Conservation (phyloP, 2,797 vertebrate species). For the Arctocebus calabarensis region DNA sequence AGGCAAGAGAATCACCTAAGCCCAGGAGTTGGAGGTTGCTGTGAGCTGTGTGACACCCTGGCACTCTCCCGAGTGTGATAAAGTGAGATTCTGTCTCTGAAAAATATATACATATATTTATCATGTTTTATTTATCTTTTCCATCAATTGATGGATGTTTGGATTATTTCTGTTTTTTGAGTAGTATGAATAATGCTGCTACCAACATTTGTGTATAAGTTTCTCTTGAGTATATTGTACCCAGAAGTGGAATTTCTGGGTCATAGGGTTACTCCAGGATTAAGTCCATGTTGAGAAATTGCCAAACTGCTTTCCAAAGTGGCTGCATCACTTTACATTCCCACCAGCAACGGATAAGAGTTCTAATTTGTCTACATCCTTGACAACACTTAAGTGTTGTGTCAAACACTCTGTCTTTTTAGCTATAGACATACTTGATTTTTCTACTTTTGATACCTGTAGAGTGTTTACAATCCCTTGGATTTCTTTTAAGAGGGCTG, state of each 20-base stretch:
- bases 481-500: neutral
- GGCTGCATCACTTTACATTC: neutral
- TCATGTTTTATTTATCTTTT: neutral
- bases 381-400: neutral
- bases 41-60: too few species aligned
- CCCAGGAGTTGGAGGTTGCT: too few species aligned
- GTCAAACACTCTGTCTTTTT: neutral
- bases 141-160: neutral
- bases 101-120: too few species aligned
- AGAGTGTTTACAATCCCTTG: neutral
- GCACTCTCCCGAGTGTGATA: too few species aligned
- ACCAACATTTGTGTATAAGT: neutral
- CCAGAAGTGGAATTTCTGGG: neutral
- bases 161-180: neutral
- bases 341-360: neutral
- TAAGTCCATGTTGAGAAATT: neutral
- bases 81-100: too few species aligned
- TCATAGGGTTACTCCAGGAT: neutral
- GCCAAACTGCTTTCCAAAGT: neutral
- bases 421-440: neutral
- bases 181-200: neutral
- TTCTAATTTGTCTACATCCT: neutral
- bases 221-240: neutral
- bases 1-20: too few species aligned
- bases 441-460: slow-evolving; percentile 17